phyloP scores from a whole-genome alignment of 1,140 invertebrate species.

The Magallana angulata region DNA sequence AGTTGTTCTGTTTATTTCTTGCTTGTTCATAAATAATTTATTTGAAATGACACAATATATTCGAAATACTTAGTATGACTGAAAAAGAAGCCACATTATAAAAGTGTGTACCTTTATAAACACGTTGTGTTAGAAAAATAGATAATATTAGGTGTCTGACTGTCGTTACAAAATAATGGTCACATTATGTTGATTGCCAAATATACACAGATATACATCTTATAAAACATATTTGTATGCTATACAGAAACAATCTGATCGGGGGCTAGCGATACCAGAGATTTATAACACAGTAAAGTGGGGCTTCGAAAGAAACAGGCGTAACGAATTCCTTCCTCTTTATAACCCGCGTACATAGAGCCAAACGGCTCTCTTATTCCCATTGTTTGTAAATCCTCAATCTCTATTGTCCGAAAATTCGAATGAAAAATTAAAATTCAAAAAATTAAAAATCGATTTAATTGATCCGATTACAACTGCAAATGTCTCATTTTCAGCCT shows the following conservation, averaged over 20 bases:
- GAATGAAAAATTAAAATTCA: constrained; percentile 18
- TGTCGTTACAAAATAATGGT: neutral
- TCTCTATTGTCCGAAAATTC: neutral
- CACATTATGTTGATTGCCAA: constrained; percentile 21
- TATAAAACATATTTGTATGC: constrained; percentile 24
- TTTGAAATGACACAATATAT: neutral
- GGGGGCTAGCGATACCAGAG: neutral
- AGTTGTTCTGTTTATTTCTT: neutral
- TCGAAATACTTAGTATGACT: too few relatives aligned
- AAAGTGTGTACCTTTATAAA: too few relatives aligned
- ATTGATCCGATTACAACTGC: constrained; percentile 32
- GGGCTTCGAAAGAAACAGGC: neutral
- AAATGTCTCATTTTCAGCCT: constrained; percentile 2
- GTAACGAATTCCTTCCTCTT: neutral
- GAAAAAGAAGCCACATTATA: too few relatives aligned
- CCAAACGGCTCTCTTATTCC: neutral
- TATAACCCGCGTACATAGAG: neutral
- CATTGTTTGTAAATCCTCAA: neutral
- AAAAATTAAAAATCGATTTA: constrained; percentile 26
- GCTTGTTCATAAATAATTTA: constrained; percentile 1
- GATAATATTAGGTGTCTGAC: neutral
- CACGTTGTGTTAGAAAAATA: too few relatives aligned
- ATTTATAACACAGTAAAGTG: neutral
- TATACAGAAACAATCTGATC: neutral
- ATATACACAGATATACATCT: constrained; percentile 29